Conservation (phyloP, 1,140 invertebrate species). For the Drosophila malerkotliana region DNA sequence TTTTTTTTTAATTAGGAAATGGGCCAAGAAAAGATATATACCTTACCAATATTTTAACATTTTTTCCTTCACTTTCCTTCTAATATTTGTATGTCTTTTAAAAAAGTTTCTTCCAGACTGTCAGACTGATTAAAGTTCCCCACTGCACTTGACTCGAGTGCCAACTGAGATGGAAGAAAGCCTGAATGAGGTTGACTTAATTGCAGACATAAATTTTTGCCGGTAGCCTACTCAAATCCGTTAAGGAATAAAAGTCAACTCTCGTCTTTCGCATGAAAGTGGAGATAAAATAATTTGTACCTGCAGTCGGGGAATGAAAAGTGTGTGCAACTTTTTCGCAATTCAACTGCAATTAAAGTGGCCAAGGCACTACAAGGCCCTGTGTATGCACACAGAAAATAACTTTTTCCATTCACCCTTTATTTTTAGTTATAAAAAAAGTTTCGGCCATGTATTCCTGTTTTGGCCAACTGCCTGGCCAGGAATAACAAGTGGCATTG, state of each 20-base stretch:
- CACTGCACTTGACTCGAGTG: constrained; percentile 43
- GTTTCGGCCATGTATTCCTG: constrained; percentile 35
- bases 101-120: constrained; percentile 42
- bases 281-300: constrained; percentile 13
- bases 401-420: constrained; percentile 1
- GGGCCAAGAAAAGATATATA: not conserved
- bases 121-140: constrained; percentile 61
- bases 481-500: constrained; percentile 35
- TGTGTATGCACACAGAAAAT: constrained; percentile 17
- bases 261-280: constrained; percentile 7
- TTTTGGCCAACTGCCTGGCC: constrained; percentile 23
- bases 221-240: constrained; percentile 12
- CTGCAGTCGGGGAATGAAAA: constrained; percentile 18
- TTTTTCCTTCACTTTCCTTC: not conserved
- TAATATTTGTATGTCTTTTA: constrained; percentile 3
- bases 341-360: constrained; percentile 3
- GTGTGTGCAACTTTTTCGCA: constrained; percentile 6
- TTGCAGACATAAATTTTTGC: constrained; percentile 51
- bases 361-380: constrained; percentile 15
- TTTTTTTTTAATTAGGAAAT: not conserved
- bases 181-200: constrained; percentile 60
- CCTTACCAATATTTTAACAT: too few relatives aligned
- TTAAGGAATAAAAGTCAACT: constrained; percentile 3
- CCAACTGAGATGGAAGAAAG: constrained; percentile 26
- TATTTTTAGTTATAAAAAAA: constrained; percentile 80